phyloP scores from a whole-genome alignment of 2,888 invertebrate species.

The Scaptomyza cyrtandrae region DNA sequence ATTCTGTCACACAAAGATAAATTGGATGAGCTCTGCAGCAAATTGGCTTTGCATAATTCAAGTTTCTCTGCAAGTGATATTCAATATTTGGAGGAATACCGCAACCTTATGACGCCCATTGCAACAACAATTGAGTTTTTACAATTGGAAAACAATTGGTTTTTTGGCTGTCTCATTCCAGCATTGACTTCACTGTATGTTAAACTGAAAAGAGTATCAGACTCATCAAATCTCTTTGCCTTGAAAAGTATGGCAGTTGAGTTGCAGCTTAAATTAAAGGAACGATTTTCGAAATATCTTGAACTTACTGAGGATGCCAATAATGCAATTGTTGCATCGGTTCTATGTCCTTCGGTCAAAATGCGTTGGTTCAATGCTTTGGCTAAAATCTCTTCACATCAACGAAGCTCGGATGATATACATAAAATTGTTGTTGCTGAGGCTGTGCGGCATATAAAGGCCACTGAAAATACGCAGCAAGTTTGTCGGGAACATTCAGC shows the following conservation, averaged over 20 bases:
- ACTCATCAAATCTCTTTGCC: conserved; percentile 20
- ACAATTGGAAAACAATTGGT: conserved; percentile 36
- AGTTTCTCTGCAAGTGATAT: conserved; percentile 42
- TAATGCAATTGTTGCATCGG: conserved; percentile 44
- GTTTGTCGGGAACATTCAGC: not conserved
- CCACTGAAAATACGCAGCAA: conserved; percentile 24
- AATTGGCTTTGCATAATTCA: conserved; percentile 32
- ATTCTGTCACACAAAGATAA: conserved; percentile 39
- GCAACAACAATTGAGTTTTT: conserved; percentile 43
- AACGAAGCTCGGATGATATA: conserved; percentile 34
- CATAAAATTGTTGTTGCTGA: conserved; percentile 39
- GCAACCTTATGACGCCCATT: conserved; percentile 41
- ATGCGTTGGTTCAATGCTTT: conserved; percentile 51
- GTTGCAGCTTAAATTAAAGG: conserved; percentile 25
- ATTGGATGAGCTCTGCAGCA: conserved; percentile 33
- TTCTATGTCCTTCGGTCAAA: conserved; percentile 43
- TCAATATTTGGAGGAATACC: conserved; percentile 47
- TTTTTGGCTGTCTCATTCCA: conserved; percentile 46
- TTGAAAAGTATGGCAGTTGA: conserved; percentile 28
- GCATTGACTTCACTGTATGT: conserved; percentile 47
- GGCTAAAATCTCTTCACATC: conserved; percentile 17
- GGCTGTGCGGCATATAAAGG: conserved; percentile 42
- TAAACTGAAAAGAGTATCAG: conserved; percentile 41
- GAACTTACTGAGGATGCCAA: conserved; percentile 34
- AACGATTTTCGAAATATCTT: conserved; percentile 26